Base-by-base conservation (phyloP, 1,140 invertebrate genomes). In the Hycleus cichorii region DNA sequence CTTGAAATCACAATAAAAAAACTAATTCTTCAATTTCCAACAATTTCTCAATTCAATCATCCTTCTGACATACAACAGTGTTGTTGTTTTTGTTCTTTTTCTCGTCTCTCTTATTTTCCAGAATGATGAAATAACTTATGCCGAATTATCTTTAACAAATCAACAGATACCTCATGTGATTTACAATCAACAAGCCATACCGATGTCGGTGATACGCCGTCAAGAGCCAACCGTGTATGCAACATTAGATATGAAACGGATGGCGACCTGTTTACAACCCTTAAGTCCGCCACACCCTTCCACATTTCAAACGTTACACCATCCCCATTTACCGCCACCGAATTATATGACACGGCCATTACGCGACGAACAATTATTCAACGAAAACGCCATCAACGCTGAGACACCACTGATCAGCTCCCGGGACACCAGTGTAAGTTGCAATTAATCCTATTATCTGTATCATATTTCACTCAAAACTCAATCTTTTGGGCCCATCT, bases 81-180 rank as follows among this genome's bases (percentile, higher is more conserved):
- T 18, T 18, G 18, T 18, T 18, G 18, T 18, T 18, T 18, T 18
- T 18, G 18, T 18, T 18, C 18, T 18, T 18, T 6, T 39, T 6
- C 10, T 39, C 10, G 39, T 42, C 40, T 42, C 43, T 39, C 11
- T 10, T 55, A 59, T 42, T 59, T 69, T 64, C 39, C 68, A 76
- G 72, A 69, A 58, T 44, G 75, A 75, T 59, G 77, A 79, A 71
- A 74, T 78, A 62, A 78, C 76, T 26, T 79, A 79, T 59, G 77
- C 76, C 49, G 77, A 79, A 69, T 65, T 79, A 60, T 73, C 76
- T 65, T 66, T 77, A 50, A 69, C 74, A 59, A 72, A 69, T 46
- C 70, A 72, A 66, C 70, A 72, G 65, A 69, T 72, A 64, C 69
- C 72, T 40, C 72, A 73, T 57, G 72, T 74, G 44, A 67, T 72